These are phyloP conservation scores for Hipparchia semele DNA, from an alignment of 2,888 invertebrate genomes.

Conservation along the genomic window DNA sequence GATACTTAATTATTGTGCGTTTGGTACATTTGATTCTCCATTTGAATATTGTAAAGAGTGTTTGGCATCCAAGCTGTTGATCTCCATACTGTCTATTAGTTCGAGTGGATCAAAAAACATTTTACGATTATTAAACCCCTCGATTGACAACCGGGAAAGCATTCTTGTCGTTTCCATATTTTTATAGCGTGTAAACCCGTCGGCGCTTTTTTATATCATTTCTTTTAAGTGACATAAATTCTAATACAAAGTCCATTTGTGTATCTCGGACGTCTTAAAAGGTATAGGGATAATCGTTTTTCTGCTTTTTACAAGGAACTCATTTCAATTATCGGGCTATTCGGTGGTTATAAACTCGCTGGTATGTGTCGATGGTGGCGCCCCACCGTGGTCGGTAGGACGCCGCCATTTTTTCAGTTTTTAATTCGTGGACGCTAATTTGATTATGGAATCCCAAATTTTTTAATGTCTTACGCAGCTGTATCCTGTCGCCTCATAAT, in stretches of 20 bases:
- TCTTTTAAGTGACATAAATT: constrained; percentile 82
- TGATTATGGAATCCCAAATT: constrained; percentile 72
- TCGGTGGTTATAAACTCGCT: constrained; percentile 78
- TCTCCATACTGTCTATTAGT: constrained; percentile 25
- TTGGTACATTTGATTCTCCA: neutral
- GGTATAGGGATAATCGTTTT: constrained; percentile 81
- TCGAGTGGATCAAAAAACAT: constrained; percentile 75
- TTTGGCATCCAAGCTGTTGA: constrained; percentile 6
- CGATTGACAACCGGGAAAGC: constrained; percentile 81
- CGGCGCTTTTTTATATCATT: constrained; percentile 81
- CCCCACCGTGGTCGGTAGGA: constrained; percentile 72
- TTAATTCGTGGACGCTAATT: constrained; percentile 79
- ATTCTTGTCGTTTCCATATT: constrained; percentile 79
- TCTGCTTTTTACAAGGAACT: constrained; percentile 83
- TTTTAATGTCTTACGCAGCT: constrained; percentile 63
- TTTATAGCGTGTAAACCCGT: constrained; percentile 82
- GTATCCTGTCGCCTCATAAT: constrained; percentile 70
- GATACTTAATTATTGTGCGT: neutral
- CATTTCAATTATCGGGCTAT: constrained; percentile 82
- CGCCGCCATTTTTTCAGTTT: constrained; percentile 64
- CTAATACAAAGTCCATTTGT: constrained; percentile 83
- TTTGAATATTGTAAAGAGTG: neutral
- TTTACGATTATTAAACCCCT: constrained; percentile 81
- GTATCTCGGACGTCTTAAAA: constrained; percentile 83
- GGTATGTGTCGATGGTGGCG: constrained; percentile 77